Percentiles rank a stretch among this genome's conserved stretches.
phyloP scores from a whole-genome alignment of 2,113 vertebrate genomes.

The Eretmochelys imbricata region DNA sequence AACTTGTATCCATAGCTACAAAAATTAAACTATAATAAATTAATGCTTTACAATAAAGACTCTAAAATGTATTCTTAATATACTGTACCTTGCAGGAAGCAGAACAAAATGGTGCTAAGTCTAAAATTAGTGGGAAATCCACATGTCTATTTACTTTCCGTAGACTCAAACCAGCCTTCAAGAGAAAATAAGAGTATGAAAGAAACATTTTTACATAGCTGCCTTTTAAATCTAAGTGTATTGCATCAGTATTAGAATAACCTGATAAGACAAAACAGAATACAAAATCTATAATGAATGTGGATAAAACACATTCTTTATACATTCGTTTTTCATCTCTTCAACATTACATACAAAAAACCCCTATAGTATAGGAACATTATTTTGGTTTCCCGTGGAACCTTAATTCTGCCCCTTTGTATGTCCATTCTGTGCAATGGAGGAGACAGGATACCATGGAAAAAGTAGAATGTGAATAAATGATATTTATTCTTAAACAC shows the following conservation, averaged over 20 bases:
- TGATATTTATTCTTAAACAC: neutral
- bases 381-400: neutral
- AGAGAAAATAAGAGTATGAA: slow-evolving; percentile 17
- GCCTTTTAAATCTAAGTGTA: neutral
- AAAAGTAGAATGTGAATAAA: neutral
- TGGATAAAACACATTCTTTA: neutral
- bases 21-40: neutral
- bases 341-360: neutral
- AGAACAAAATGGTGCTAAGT: slow-evolving; percentile 95
- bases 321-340: neutral
- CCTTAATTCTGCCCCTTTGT: neutral
- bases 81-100: slow-evolving; percentile 90
- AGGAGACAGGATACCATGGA: neutral
- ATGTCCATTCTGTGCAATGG: neutral
- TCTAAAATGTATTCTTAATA: neutral
- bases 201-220: neutral
- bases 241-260: slow-evolving; percentile 20
- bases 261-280: neutral
- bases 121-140: slow-evolving; percentile 92
- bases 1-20: neutral
- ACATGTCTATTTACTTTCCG: slow-evolving; percentile 97
- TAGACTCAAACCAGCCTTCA: slow-evolving; percentile 93
- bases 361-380: fast-evolving
- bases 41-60: neutral
- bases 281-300: neutral